These are phyloP conservation scores for Drosophila funebris DNA, from an alignment of 1,140 invertebrate species.

Conservation along the genomic window DNA sequence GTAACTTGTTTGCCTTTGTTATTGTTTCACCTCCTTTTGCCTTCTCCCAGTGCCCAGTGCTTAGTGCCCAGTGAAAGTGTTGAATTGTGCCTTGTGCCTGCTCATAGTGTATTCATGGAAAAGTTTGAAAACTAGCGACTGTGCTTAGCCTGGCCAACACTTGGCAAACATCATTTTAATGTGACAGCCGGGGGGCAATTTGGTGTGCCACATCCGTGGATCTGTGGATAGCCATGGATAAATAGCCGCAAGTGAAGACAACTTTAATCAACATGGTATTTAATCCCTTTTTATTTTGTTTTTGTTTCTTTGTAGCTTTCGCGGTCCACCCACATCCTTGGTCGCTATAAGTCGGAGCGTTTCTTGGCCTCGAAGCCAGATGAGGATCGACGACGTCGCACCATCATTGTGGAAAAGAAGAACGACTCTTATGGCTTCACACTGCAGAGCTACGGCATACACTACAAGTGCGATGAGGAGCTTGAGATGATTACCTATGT, in stretches of 20 bases:
- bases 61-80: constrained; percentile 67
- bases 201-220: constrained; percentile 60
- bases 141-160: constrained; percentile 10
- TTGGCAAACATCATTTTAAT: constrained; percentile 62
- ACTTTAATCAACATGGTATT: background rate
- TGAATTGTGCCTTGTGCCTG: constrained; percentile 15
- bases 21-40: constrained; percentile 18
- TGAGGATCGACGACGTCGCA: constrained; percentile 92
- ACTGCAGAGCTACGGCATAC: constrained; percentile 96
- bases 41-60: background rate
- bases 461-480: constrained; percentile 93
- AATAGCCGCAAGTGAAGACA: constrained; percentile 41
- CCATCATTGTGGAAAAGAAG: constrained; percentile 96
- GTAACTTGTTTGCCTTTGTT: constrained; percentile 45
- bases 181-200: constrained; percentile 49
- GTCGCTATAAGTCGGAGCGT: constrained; percentile 92
- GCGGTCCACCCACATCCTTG: constrained; percentile 87
- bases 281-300: background rate
- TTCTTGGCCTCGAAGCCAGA: constrained; percentile 90
- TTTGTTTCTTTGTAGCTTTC: constrained; percentile 64
- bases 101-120: constrained; percentile 72
- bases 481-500: constrained; percentile 97
- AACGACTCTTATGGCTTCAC: constrained; percentile 97
- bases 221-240: constrained; percentile 30
- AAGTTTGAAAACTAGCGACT: constrained; percentile 45